phyloP scores from a whole-genome alignment of 2,888 invertebrate species.

The Leptura quadrifasciata region DNA sequence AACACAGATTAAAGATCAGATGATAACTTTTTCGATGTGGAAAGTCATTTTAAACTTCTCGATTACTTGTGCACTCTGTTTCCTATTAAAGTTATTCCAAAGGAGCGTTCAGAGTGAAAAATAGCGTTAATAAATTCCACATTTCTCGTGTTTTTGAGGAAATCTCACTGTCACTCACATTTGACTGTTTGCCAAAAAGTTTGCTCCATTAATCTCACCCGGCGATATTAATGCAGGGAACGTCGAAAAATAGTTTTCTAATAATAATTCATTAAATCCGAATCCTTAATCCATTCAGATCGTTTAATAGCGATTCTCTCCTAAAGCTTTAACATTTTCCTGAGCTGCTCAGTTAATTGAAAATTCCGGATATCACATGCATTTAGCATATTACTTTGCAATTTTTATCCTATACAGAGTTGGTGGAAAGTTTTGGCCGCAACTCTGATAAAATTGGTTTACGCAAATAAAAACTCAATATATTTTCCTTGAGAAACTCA shows the following conservation, averaged over 20 bases:
- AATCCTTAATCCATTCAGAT: constrained; percentile 8
- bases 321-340: neutral
- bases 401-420: too few species aligned
- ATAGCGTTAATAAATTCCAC: constrained; percentile 30
- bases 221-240: constrained; percentile 16
- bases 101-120: constrained; percentile 1
- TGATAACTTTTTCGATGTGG: neutral
- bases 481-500: too few species aligned
- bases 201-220: constrained; percentile 34
- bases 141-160: neutral
- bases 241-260: constrained; percentile 28
- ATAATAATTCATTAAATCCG: constrained; percentile 26
- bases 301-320: constrained; percentile 2
- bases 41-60: constrained; percentile 6
- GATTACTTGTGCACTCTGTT: neutral
- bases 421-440: too few species aligned
- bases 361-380: neutral
- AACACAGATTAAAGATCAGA: too few species aligned
- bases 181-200: constrained; percentile 30
- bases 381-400: too few species aligned
- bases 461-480: too few species aligned
- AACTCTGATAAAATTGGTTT: too few species aligned
- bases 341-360: neutral
- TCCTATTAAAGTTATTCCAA: constrained; percentile 8
- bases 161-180: constrained; percentile 25